These are phyloP conservation scores for Rhynchotus rufescens DNA, from an alignment of 2,797 vertebrate genomes.

Conservation along the genomic window DNA sequence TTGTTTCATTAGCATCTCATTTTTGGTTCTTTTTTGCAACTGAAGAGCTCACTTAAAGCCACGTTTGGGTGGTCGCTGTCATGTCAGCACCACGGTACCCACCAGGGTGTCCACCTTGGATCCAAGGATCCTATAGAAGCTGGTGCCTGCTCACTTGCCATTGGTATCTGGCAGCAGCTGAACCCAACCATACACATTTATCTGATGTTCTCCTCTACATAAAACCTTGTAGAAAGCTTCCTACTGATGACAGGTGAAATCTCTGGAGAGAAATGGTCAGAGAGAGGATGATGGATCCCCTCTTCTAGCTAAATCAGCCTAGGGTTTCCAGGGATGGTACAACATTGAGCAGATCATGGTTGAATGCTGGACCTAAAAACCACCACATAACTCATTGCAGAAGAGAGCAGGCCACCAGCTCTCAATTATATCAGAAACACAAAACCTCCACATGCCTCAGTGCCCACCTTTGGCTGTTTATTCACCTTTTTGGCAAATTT, in stretches of 20 bases:
- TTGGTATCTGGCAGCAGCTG: accelerated
- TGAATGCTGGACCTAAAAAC: neutral
- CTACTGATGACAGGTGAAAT: neutral
- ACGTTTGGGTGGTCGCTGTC: neutral
- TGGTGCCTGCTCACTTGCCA: accelerated
- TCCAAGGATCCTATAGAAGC: neutral
- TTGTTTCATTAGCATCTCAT: neutral
- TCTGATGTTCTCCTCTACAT: neutral
- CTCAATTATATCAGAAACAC: neutral
- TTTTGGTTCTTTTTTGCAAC: neutral
- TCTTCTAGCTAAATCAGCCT: neutral
- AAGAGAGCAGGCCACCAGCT: neutral
- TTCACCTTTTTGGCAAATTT: neutral
- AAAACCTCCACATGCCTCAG: neutral
- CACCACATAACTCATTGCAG: accelerated
- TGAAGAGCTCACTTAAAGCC: neutral
- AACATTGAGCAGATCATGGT: accelerated
- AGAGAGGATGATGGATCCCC: neutral
- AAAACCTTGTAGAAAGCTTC: neutral
- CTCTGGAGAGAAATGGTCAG: accelerated
- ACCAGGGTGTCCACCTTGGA: neutral
- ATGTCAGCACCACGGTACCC: neutral
- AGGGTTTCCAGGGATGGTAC: too few species aligned
- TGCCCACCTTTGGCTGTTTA: too few species aligned
- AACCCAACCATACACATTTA: neutral